These are phyloP conservation scores for Oncorhynchus kisutch DNA, from an alignment of 2,113 vertebrate species.

Conservation along the genomic window DNA sequence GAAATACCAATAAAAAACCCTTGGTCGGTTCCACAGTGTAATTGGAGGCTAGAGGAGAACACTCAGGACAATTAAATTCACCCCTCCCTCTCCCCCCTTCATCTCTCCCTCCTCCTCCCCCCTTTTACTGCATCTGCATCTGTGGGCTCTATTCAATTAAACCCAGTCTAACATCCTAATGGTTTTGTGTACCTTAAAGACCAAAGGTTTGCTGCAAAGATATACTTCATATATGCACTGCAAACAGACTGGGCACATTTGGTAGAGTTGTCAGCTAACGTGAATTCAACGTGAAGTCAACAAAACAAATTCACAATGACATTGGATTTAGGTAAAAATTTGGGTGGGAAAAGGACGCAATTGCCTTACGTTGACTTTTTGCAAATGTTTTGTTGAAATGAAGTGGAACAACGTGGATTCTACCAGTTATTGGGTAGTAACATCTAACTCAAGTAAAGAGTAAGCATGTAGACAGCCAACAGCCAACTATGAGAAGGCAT, in stretches of 20 bases:
- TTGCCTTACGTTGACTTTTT: neutral
- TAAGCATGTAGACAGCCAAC: neutral
- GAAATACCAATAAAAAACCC: constrained; percentile 58
- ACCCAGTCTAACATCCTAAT: neutral
- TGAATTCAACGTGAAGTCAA: no score
- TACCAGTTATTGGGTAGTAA: no score
- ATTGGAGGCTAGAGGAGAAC: constrained; percentile 58
- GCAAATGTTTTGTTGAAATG: neutral
- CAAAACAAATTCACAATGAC: no score
- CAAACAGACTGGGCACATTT: neutral
- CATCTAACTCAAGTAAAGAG: neutral
- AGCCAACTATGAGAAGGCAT: neutral
- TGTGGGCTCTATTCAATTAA: neutral
- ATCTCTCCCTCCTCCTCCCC: neutral
- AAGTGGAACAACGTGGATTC: no score
- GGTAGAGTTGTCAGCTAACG: no score
- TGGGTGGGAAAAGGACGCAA: no score
- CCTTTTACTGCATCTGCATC: neutral
- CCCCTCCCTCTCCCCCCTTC: neutral
- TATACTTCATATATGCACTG: neutral
- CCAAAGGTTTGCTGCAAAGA: neutral
- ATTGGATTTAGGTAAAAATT: no score
- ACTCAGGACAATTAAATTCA: constrained; percentile 58
- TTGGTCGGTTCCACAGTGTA: constrained; percentile 56
- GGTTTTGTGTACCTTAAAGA: neutral